Evolutionary conservation across 1,140 invertebrate genomes (phyloP), one percentile per base, ranked within the genome.

Genomic region (Drosophila quadrilineata): DNA sequence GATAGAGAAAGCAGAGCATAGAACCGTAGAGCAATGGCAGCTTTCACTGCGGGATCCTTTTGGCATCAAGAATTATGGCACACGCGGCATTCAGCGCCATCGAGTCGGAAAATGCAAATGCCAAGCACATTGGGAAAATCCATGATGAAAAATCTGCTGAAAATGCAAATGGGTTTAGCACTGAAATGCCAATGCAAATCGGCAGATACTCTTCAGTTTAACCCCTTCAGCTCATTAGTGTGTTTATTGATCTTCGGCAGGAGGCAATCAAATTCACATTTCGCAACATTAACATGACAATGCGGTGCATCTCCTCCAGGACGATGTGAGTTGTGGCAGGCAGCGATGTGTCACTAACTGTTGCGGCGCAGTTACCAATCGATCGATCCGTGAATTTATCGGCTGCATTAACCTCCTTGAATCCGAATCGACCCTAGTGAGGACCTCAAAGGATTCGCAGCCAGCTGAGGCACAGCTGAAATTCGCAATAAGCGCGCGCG

Each of bases 211-310:
- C 12, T 1, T 31, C 22, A 40, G 9, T 26, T 31, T 19, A 29
- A 69, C 69, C 69, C 69, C 69, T 64, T 71, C 41, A 56, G 70
- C 71, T 84, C 54, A 85, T 85, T 85, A 79, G 59, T 36, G 45
- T 43, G 45, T 66, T 79, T 75, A 85, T 84, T 84, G 79, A 79
- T 85, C 70, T 60, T 46, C 65, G 70, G 73, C 70, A 73, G 72
- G 64, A 75, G 73, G 73, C 79, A 84, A 84, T 84, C 71, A 84
- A 84, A 79, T 68, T 79, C 79, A 58, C 62, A 85, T 84, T 85
- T 79, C 50, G 77, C 71, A 71, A 68, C 62, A 84, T 84, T 84
- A 85, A 68, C 79, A 84, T 84, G 79, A 84, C 79, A 84, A 84
- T 68, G 64, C 56, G 36, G 24, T 41, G 35, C 50, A 19, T 12